Percentiles rank a stretch among this genome's conserved stretches.
Conservation (phyloP, 2,888 invertebrate species). For the Megamerina dolium region DNA sequence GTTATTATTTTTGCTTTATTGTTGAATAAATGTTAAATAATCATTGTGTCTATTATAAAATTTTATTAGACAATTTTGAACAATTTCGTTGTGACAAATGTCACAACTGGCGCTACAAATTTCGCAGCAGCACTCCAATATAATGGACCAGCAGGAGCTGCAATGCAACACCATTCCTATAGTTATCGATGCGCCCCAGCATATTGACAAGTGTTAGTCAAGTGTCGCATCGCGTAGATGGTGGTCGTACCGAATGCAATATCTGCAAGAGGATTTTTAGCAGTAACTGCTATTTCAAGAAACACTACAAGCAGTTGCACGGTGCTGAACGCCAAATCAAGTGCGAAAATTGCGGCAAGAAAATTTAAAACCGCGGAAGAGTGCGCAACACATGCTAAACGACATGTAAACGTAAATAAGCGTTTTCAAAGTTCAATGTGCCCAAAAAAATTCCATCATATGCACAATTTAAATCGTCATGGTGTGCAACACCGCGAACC, state of each 20-base stretch:
- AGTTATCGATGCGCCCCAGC: conserved; percentile 41
- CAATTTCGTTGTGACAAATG: no score
- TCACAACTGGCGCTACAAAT: conserved; percentile 21
- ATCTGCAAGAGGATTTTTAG: conserved; percentile 81
- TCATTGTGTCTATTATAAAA: no score
- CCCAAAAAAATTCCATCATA: conserved; percentile 86
- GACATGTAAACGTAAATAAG: conserved; percentile 71
- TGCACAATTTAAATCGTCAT: conserved; percentile 82
- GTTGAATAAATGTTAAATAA: no score
- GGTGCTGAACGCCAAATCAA: conserved; percentile 80
- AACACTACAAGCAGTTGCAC: conserved; percentile 86
- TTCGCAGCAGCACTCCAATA: conserved; percentile 40
- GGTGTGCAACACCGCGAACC: conserved; percentile 70
- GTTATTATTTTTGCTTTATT: no score
- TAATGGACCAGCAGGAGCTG: conserved; percentile 43
- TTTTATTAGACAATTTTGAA: no score
- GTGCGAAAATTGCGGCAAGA: conserved; percentile 78
- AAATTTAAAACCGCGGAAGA: conserved; percentile 66
- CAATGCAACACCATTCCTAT: conserved; percentile 49
- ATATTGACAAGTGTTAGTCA: no score
- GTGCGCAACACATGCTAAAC: conserved; percentile 68
- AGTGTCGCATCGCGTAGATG: no score
- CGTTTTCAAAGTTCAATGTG: conserved; percentile 80
- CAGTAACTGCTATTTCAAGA: conserved; percentile 81
- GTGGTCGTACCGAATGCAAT: conserved; percentile 61